Evolutionary conservation across 2,888 invertebrate species (phyloP).

Genomic region (Melolontha melolontha): DNA sequence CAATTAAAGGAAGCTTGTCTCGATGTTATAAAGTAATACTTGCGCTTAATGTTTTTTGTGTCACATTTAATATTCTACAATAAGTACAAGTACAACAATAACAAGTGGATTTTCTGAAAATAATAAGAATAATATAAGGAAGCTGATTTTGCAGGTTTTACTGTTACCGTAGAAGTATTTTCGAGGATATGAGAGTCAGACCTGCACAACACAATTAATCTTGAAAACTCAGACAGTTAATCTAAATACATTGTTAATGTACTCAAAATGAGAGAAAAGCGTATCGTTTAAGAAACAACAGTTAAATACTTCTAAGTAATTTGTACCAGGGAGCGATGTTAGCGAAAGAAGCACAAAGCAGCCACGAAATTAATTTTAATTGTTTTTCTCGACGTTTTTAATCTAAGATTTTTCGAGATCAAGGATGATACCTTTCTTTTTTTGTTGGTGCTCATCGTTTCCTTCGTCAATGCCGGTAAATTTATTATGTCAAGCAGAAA

Average conservation of each 20-base stretch:
- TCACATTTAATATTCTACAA: too few relatives aligned
- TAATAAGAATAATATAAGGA: too few relatives aligned
- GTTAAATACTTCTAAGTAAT: slow-evolving; percentile 24
- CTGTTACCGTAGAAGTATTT: too few relatives aligned
- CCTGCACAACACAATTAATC: neutral
- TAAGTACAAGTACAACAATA: too few relatives aligned
- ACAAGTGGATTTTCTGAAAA: too few relatives aligned
- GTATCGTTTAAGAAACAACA: slow-evolving; percentile 5
- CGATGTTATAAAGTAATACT: too few relatives aligned
- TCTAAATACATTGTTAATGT: slow-evolving; percentile 25
- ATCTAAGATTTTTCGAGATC: slow-evolving; percentile 16
- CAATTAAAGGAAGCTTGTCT: too few relatives aligned
- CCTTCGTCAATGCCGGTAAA: slow-evolving; percentile 32
- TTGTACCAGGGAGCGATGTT: slow-evolving; percentile 14
- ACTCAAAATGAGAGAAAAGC: slow-evolving; percentile 13
- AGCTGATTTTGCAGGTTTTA: too few relatives aligned
- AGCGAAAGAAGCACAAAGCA: slow-evolving; percentile 9
- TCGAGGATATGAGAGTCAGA: neutral
- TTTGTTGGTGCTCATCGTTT: neutral
- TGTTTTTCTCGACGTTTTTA: slow-evolving; percentile 25
- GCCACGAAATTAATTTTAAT: slow-evolving; percentile 31
- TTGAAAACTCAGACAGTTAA: neutral
- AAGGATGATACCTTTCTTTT: slow-evolving; percentile 3
- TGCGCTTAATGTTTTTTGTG: too few relatives aligned
- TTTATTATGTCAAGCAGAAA: slow-evolving; percentile 30